phyloP scores from a whole-genome alignment of 1,140 invertebrate species.

The Campoletis sonorensis region DNA sequence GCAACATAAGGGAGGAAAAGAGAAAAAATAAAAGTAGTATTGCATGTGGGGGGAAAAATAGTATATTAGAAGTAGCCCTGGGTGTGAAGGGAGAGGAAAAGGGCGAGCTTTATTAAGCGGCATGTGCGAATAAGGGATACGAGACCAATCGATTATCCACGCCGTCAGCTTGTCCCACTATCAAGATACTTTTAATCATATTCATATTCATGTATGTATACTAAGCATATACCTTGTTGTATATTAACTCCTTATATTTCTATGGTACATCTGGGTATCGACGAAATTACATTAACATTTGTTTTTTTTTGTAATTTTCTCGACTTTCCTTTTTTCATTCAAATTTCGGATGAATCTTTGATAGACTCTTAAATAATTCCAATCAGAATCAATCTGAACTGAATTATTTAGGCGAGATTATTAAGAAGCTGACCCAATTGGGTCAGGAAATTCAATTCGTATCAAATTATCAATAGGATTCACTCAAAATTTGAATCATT shows the following conservation, averaged over 20 bases:
- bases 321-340: no score
- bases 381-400: no score
- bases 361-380: no score
- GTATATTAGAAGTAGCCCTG: neutral
- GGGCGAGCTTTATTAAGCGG: conserved; percentile 52
- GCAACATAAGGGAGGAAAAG: neutral
- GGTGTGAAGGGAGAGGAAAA: conserved; percentile 44
- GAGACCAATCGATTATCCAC: conserved; percentile 67
- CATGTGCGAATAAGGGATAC: conserved; percentile 27
- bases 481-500: no score
- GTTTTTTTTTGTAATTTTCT: no score
- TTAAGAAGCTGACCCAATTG: no score
- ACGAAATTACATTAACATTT: no score
- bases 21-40: neutral
- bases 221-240: neutral
- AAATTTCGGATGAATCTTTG: no score
- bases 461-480: no score
- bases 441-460: no score
- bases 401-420: no score
- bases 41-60: conserved; percentile 1
- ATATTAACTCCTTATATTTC: no score
- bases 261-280: neutral
- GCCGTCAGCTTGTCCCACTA: conserved; percentile 60
- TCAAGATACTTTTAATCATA: conserved; percentile 68
- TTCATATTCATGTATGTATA: conserved; percentile 60